A percentile compares a stretch with the other conserved stretches of the same genome.
Evolutionary conservation across 2,113 vertebrate species (phyloP).

Genomic region (Erythrolamprus reginae): DNA sequence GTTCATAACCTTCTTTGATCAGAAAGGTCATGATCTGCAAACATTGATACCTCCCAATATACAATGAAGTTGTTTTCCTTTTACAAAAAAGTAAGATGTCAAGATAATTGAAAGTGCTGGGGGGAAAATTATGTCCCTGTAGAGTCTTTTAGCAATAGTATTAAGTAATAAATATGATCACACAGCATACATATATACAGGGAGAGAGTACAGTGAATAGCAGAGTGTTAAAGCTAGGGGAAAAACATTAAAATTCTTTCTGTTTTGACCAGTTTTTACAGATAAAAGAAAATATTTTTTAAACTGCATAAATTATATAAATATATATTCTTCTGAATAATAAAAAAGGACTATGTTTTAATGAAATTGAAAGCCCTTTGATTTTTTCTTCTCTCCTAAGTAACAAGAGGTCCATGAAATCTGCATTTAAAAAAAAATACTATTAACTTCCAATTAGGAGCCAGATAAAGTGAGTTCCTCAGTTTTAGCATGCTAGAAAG

Average conservation of each 20-base stretch:
- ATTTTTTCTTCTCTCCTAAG: background rate
- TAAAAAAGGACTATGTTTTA: background rate
- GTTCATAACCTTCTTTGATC: background rate
- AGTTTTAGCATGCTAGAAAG: background rate
- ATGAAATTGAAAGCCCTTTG: background rate
- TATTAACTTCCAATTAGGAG: background rate
- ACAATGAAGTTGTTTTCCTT: background rate
- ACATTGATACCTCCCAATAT: background rate
- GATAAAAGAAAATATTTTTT: background rate
- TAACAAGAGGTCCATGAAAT: background rate
- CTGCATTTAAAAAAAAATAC: background rate
- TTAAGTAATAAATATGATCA: constrained; percentile 5
- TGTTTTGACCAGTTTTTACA: background rate
- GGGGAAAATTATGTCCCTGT: background rate
- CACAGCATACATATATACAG: background rate
- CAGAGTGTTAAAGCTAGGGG: background rate
- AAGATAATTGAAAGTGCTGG: background rate
- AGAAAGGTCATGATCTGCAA: background rate
- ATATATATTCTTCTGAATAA: background rate
- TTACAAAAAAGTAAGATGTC: background rate
- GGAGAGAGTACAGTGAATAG: accelerated
- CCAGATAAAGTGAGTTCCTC: background rate
- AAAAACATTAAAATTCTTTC: background rate
- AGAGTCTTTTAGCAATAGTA: background rate
- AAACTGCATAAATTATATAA: background rate